Base-by-base conservation (phyloP, 2,797 vertebrate species). In the Notolabrus celidotus region DNA sequence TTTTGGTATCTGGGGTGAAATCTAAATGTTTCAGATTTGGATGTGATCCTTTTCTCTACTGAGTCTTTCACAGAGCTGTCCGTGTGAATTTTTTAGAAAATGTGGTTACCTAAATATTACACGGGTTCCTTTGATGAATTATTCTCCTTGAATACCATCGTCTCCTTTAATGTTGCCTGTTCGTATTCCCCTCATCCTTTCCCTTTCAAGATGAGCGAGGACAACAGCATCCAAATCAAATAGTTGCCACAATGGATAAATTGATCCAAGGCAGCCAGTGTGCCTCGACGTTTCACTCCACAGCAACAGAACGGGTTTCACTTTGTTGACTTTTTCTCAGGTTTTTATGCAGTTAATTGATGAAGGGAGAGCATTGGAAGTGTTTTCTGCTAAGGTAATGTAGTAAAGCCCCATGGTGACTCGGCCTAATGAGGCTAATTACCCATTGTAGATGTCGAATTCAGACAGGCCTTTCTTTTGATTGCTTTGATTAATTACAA, bases 401-500 rank as follows among this genome's bases (percentile, higher is more conserved):
- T 67, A 61, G 73, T 74, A 60, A 71, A 76, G 78, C 85, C 72
- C 86, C 16, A 39, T 67, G 78, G 82, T 73, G 80, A 53, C 77
- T 80, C 61, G 59, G 72, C 68, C 72, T 88, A 88, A 88, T 87
- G 81, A 84, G 73, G 82, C 82, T 88, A 88, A 90, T 92, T 79
- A 84, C 86, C 85, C 84, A 77, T 83, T 86, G 82, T 81, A 77
- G 65, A 85, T 77, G 75, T 85, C 78, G 85, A 83, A 82, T 91
- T 67, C 74, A 77, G 77, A 67, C 67, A 79, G 77, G 71, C 50
- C 63, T 88, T 82, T 82, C 54, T 74, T 88, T 75, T 86, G 81
- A 89, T 91, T 91, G 80, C 85, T 84, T 86, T 89, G 87, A 90
- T 91, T 92, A 88, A 91, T 91, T 88, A 88, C 86, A 86, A 71